Evolutionary conservation across 2,888 invertebrate genomes (phyloP).

Genomic region (Clistopyga incitator): DNA sequence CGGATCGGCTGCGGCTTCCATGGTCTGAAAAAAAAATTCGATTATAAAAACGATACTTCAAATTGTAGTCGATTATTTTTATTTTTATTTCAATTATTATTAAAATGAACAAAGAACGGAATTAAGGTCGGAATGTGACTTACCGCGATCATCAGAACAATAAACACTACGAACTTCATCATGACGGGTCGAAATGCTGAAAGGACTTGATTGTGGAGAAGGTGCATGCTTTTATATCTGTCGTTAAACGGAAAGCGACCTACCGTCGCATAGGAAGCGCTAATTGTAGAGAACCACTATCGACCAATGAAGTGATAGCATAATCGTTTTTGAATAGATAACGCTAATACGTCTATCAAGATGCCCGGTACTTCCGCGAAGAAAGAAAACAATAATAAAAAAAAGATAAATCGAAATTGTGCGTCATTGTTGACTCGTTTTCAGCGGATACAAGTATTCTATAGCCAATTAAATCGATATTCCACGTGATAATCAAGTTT

Average conservation of each 20-base stretch:
- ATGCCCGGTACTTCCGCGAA: too few species aligned
- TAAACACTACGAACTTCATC: constrained; percentile 44
- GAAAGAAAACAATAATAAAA: too few species aligned
- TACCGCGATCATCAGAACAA: constrained; percentile 45
- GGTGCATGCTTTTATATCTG: constrained; percentile 37
- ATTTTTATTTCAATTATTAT: too few species aligned
- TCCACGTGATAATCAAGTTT: too few species aligned
- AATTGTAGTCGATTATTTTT: too few species aligned
- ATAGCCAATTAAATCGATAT: too few species aligned
- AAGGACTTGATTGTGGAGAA: constrained; percentile 17
- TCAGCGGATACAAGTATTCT: too few species aligned
- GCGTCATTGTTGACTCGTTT: too few species aligned
- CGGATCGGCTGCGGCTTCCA: constrained; percentile 25
- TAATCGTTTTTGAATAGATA: constrained; percentile 24
- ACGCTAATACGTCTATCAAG: too few species aligned
- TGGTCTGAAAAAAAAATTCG: constrained; percentile 21
- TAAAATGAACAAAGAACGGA: too few species aligned
- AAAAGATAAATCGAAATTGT: too few species aligned
- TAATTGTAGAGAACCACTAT: constrained; percentile 10
- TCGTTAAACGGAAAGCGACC: background rate
- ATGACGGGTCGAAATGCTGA: background rate
- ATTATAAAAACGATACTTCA: too few species aligned
- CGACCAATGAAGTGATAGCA: constrained; percentile 39
- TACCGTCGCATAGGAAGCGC: background rate
- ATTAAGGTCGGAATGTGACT: background rate